Conservation (phyloP, 2,888 invertebrate genomes). For the Mythimna pallens region DNA sequence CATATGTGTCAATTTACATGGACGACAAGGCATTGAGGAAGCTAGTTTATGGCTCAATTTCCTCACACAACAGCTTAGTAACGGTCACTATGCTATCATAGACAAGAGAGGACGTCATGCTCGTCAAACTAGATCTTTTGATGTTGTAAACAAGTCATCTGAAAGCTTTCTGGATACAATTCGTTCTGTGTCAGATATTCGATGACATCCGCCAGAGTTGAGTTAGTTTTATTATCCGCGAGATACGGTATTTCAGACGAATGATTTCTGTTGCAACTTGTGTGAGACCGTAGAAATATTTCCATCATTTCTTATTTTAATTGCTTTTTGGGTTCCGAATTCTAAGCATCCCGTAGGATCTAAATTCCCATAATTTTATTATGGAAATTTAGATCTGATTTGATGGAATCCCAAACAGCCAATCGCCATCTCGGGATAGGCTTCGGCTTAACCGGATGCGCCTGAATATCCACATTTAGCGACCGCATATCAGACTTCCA, state of each 20-base stretch:
- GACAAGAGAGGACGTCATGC: conserved; percentile 46
- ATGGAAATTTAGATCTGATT: no score
- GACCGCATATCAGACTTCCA: no score
- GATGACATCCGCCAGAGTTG: background rate
- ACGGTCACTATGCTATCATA: conserved; percentile 7
- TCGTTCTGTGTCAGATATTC: conserved; percentile 39
- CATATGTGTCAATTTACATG: conserved; percentile 15
- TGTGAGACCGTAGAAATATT: background rate
- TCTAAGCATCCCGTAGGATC: no score
- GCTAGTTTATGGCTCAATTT: conserved; percentile 30
- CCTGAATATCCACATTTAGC: no score
- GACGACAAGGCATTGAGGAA: conserved; percentile 27
- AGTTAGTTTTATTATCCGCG: conserved; percentile 3
- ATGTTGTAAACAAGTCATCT: conserved; percentile 54
- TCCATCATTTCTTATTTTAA: no score
- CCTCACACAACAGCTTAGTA: conserved; percentile 27
- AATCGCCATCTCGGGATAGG: no score
- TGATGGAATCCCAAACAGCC: no score
- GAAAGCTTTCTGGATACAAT: conserved; percentile 47
- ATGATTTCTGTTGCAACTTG: background rate
- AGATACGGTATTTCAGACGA: background rate
- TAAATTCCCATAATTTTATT: no score
- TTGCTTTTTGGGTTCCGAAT: background rate
- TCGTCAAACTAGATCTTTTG: conserved; percentile 56
- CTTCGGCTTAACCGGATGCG: no score